Conservation (phyloP, 2,888 invertebrate species). For the Plemyria rubiginata region DNA sequence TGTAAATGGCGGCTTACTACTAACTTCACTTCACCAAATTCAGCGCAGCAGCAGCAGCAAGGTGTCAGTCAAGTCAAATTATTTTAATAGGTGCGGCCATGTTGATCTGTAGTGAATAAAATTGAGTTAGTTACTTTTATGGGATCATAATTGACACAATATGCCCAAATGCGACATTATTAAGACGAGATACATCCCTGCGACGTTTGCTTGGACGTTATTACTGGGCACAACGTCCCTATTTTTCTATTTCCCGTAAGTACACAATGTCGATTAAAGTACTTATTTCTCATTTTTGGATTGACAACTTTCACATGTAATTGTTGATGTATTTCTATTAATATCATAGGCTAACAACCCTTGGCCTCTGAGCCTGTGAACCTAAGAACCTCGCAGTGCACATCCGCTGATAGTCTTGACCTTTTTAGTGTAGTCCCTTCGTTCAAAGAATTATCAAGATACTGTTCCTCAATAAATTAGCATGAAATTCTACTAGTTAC, state of each 20-base stretch:
- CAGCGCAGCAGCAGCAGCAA: no score
- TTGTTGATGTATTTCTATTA: constrained; percentile 75
- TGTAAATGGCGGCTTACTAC: constrained; percentile 2
- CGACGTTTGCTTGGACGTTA: constrained; percentile 98
- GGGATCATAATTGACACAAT: constrained; percentile 81
- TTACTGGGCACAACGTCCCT: constrained; percentile 96
- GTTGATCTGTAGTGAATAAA: constrained; percentile 85
- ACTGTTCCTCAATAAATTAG: constrained; percentile 22
- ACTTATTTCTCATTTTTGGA: constrained; percentile 64
- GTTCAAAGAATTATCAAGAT: constrained; percentile 15
- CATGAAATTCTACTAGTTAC: constrained; percentile 29
- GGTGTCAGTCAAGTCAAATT: constrained; percentile 80
- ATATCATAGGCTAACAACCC: constrained; percentile 63
- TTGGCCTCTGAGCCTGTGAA: constrained; percentile 56
- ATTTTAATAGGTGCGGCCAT: constrained; percentile 85
- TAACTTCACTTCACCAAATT: constrained; percentile 16
- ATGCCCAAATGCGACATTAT: constrained; percentile 99
- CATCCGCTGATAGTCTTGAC: constrained; percentile 27
- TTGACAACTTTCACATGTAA: constrained; percentile 81
- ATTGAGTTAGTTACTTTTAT: constrained; percentile 76
- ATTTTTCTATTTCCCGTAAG: constrained; percentile 99
- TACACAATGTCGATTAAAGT: constrained; percentile 76
- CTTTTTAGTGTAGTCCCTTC: constrained; percentile 15
- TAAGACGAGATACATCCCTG: constrained; percentile 98
- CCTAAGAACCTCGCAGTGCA: constrained; percentile 36